Conservation (phyloP, 2,888 invertebrate genomes). For the Tenthredo livida region DNA sequence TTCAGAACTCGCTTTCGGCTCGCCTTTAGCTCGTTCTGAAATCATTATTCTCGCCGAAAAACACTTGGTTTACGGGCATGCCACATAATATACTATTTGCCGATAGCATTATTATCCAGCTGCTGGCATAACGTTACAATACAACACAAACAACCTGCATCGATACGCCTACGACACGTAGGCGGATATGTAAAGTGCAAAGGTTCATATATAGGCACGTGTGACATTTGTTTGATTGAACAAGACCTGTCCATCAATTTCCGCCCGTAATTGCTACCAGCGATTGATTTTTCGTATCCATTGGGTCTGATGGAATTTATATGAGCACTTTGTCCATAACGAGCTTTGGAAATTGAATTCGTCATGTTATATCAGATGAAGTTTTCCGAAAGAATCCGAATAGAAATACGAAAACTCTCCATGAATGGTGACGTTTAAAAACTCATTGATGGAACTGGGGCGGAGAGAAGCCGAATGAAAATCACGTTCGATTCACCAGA, state of each 20-base stretch:
- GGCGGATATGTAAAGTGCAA: not conserved
- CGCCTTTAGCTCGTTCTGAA: no score
- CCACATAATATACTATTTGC: no score
- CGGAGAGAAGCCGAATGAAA: constrained; percentile 40
- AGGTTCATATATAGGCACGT: not conserved
- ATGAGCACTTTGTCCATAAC: not conserved
- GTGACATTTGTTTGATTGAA: not conserved
- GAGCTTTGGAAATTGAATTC: not conserved
- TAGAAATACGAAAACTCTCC: not conserved
- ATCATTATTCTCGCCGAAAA: no score
- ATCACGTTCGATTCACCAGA: constrained; percentile 48
- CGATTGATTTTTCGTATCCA: not conserved
- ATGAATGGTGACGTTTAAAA: constrained; percentile 47
- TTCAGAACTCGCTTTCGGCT: no score
- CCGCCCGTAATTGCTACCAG: not conserved
- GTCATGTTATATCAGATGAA: not conserved
- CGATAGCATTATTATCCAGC: not conserved
- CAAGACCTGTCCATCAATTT: not conserved
- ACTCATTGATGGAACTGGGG: constrained; percentile 40
- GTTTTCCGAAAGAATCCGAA: not conserved
- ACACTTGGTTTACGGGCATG: no score
- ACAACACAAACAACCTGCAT: not conserved
- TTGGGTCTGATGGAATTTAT: not conserved
- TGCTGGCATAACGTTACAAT: not conserved
- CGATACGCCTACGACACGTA: constrained; percentile 16